Evolutionary conservation across 2,113 vertebrate genomes (phyloP).

Genomic region (Phalacrocorax aristotelis): DNA sequence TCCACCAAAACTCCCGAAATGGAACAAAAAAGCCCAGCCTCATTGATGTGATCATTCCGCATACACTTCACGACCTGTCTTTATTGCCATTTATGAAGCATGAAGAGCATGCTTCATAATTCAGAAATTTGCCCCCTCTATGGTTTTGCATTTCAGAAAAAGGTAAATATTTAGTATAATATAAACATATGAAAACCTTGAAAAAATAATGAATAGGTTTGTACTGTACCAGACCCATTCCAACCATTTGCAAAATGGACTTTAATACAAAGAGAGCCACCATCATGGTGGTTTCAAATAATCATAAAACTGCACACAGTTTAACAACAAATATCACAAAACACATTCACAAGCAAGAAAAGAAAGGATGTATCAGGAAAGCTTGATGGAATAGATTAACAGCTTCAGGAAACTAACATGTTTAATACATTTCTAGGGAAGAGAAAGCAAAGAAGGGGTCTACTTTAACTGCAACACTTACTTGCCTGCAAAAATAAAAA

Average conservation of each 20-base stretch:
- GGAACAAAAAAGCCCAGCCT: background rate
- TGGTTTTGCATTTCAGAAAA: background rate
- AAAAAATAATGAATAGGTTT: background rate
- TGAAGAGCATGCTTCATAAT: background rate
- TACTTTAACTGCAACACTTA: background rate
- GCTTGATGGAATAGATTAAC: background rate
- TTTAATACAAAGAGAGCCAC: background rate
- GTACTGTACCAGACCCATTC: background rate
- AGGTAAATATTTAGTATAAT: background rate
- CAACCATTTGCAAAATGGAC: background rate
- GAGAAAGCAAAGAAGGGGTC: background rate
- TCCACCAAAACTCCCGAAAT: background rate
- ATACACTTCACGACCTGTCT: background rate
- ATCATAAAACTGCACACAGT: background rate
- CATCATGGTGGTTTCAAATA: background rate
- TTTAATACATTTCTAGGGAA: background rate
- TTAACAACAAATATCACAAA: background rate
- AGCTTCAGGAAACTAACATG: background rate
- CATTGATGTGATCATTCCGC: accelerated
- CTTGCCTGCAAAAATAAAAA: background rate
- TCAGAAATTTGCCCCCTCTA: background rate
- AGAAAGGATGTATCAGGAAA: background rate
- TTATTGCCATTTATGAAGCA: background rate
- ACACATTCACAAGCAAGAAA: background rate
- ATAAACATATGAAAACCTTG: background rate